A percentile compares a stretch with the other conserved stretches of the same genome.
Evolutionary conservation across 2,888 invertebrate species (phyloP).

Genomic region (Eupithecia tripunctaria): DNA sequence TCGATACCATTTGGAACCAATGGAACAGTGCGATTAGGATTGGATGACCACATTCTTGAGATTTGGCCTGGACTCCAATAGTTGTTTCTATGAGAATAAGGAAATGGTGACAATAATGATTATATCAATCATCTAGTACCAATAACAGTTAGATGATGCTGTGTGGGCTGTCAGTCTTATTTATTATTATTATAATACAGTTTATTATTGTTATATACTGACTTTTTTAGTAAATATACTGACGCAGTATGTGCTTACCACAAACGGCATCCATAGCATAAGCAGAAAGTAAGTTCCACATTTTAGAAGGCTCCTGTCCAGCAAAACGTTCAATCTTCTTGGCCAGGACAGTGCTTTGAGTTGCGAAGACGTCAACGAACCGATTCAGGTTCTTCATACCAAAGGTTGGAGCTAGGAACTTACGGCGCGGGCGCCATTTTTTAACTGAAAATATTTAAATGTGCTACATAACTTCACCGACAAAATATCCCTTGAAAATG

Average conservation of each 20-base stretch:
- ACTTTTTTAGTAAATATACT: too few relatives aligned
- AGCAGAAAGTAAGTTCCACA: conserved; percentile 58
- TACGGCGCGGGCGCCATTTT: conserved; percentile 65
- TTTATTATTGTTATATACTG: too few relatives aligned
- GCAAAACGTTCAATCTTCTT: conserved; percentile 44
- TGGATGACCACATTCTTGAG: not conserved
- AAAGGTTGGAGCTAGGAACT: conserved; percentile 59
- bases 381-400: conserved; percentile 53
- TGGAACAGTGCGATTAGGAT: not conserved
- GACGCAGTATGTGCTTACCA: conserved; percentile 45
- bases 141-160: too few relatives aligned
- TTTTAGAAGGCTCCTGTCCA: conserved; percentile 33
- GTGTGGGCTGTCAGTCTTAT: too few relatives aligned
- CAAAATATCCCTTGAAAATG: not conserved
- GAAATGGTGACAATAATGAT: not conserved
- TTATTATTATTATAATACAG: too few relatives aligned
- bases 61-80: not conserved
- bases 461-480: not conserved
- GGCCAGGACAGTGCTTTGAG: conserved; percentile 52
- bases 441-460: conserved; percentile 45
- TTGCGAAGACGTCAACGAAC: conserved; percentile 55
- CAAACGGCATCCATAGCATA: conserved; percentile 63
- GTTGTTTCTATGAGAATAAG: conserved; percentile 1
- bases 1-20: not conserved
- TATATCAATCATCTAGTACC: too few relatives aligned